Base-by-base conservation (phyloP, 2,113 vertebrate species). In the Empidonax traillii region DNA sequence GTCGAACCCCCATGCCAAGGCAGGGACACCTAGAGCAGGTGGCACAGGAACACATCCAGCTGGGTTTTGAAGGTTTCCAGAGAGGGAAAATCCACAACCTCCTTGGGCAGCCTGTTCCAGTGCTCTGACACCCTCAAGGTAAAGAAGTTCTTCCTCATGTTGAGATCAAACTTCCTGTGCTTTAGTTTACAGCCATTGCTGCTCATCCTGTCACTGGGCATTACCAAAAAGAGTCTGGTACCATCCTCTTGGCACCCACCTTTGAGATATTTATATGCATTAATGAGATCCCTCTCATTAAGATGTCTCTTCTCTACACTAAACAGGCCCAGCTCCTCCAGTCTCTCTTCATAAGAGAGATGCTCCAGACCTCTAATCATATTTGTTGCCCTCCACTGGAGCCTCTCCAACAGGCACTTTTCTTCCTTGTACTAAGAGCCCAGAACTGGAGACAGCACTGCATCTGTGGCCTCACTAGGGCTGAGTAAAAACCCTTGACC, bases 401-500 rank as follows among this genome's bases (percentile, higher is more conserved):
- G 30, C n/a, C 21, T 68, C 30, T 69, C 47, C 41, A 41, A 17
- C 0, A 68, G 24, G 55, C 31, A 55, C 10, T 10, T 2, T 0
- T n/a, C 33, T 30, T 9, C 17, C 53, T 46, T n/a, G n/a, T 47
- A 8, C 39, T 35, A 47, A 47, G 30, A 55, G n/a, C 24, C 24
- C 78, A 61, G 24, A 47, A 31, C 21, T 4, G 4, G 41, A 10
- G 41, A 47, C 24, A 41, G n/a, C 24, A 22, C 23, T 53, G 33
- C 39, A 53, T 16, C 10, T 41, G 13, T 53, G 24, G 24, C 20
- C 78, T 41, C 78, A 55, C 47, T 31, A 83, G n/a, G 24, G 20
- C 33, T 0, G 0, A 61, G 14, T 5, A 82, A 39, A 82, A 13
- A 7, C n/a, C 19, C 30, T 62, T 0, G 0, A 47, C n/a, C n/a